These are phyloP conservation scores for Drosophila lowei DNA, from an alignment of 1,140 invertebrate genomes.

Conservation along the genomic window DNA sequence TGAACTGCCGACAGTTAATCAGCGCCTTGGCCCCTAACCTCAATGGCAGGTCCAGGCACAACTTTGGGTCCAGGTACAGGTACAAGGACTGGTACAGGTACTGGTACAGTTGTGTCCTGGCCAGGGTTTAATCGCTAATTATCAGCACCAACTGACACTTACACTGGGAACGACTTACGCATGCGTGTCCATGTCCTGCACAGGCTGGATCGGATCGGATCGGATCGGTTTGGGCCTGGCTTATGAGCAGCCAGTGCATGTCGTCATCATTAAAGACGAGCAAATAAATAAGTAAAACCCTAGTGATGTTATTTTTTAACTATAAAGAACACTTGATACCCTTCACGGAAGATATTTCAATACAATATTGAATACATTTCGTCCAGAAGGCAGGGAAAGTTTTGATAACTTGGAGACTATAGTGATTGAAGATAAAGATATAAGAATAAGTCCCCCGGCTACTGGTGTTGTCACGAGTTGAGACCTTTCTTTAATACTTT, in stretches of 20 bases:
- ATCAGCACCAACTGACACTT: slow-evolving; percentile 76
- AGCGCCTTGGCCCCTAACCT: slow-evolving; percentile 56
- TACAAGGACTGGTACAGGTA: neutral
- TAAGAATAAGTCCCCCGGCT: too few species aligned
- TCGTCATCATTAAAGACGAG: slow-evolving; percentile 54
- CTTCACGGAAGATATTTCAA: too few species aligned
- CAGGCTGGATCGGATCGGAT: neutral
- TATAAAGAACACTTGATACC: slow-evolving; percentile 4
- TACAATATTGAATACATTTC: too few species aligned
- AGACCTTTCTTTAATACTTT: too few species aligned
- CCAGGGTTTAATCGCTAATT: slow-evolving; percentile 72
- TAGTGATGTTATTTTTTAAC: neutral
- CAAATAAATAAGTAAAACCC: slow-evolving; percentile 20
- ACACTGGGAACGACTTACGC: slow-evolving; percentile 75
- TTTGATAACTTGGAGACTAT: too few species aligned
- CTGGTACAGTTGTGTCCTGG: slow-evolving; percentile 55
- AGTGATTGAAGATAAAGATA: too few species aligned
- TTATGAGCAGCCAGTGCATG: slow-evolving; percentile 64
- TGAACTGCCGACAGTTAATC: slow-evolving; percentile 77
- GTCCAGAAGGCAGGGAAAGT: too few species aligned
- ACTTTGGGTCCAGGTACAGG: neutral
- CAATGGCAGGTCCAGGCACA: slow-evolving; percentile 11
- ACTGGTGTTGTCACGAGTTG: too few species aligned
- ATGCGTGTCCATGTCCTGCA: slow-evolving; percentile 70
- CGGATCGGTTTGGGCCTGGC: slow-evolving; percentile 9